Evolutionary conservation across 2,797 vertebrate species (phyloP).

Genomic region (Agapornis canus): DNA sequence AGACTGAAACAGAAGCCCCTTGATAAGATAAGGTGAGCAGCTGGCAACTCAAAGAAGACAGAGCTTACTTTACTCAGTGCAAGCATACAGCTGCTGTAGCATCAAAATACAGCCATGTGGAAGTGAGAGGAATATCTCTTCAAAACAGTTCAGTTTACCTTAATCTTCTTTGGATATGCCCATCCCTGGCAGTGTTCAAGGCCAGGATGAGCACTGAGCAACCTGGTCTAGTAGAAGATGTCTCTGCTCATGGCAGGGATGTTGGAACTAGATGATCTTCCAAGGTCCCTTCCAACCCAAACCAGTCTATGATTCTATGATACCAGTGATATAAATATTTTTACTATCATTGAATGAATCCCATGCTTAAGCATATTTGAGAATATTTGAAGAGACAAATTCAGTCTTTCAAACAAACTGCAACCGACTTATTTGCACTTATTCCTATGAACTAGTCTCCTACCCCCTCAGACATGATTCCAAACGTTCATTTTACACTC

Average conservation of each 20-base stretch:
- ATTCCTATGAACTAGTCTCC: background rate
- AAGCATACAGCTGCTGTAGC: background rate
- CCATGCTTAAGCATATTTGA: background rate
- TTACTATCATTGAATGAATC: background rate
- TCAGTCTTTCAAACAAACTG: background rate
- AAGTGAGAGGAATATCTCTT: rapidly evolving
- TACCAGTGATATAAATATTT: background rate
- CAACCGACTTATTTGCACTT: background rate
- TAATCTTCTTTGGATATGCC: background rate
- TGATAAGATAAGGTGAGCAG: background rate
- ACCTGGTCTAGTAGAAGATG: background rate
- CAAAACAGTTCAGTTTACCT: background rate
- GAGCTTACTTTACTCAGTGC: background rate
- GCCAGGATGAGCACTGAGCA: background rate
- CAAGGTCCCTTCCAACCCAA: background rate
- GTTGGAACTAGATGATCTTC: background rate
- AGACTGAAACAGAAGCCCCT: background rate
- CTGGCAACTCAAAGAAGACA: background rate
- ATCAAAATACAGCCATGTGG: background rate
- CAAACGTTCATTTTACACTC: constrained; percentile 14
- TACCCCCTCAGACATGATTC: background rate
- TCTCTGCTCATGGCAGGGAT: background rate
- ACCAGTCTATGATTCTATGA: background rate
- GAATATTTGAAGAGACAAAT: background rate
- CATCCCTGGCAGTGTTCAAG: background rate